Conservation (phyloP, 2,888 invertebrate species). For the Marronus borbonicus region DNA sequence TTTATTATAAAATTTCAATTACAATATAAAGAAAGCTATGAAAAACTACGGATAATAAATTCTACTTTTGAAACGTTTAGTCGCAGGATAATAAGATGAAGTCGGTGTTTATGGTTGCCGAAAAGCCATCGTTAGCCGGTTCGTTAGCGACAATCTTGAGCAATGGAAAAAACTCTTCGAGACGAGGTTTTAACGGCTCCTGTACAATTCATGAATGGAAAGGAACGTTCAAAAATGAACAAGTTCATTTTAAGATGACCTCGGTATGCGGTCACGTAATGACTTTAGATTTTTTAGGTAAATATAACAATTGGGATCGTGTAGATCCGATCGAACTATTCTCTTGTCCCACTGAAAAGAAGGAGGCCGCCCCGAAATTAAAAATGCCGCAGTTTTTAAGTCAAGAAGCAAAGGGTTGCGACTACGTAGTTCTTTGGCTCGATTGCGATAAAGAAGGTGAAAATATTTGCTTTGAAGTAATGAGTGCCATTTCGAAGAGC, state of each 20-base stretch:
- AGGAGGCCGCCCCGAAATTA: slow-evolving; percentile 94
- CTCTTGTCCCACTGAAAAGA: slow-evolving; percentile 93
- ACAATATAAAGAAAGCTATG: too few species aligned
- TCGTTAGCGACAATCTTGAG: slow-evolving; percentile 95
- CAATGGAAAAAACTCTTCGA: slow-evolving; percentile 82
- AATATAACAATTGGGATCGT: slow-evolving; percentile 98
- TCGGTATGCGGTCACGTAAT: slow-evolving; percentile 99
- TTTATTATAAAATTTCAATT: too few species aligned
- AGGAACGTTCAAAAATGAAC: slow-evolving; percentile 83
- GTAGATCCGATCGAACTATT: slow-evolving; percentile 98
- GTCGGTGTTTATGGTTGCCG: slow-evolving; percentile 96
- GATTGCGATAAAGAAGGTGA: slow-evolving; percentile 99
- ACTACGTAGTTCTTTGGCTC: slow-evolving; percentile 95
- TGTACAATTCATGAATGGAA: slow-evolving; percentile 97
- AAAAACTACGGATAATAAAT: too few species aligned
- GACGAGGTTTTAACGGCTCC: slow-evolving; percentile 91
- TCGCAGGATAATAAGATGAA: slow-evolving; percentile 75
- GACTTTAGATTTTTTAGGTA: slow-evolving; percentile 92
- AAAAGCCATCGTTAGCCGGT: slow-evolving; percentile 98
- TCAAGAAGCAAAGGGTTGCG: slow-evolving; percentile 89
- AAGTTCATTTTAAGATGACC: slow-evolving; percentile 92
- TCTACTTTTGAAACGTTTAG: too few species aligned
- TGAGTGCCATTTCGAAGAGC: slow-evolving; percentile 82
- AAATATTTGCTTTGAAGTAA: slow-evolving; percentile 98
- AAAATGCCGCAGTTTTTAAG: slow-evolving; percentile 91